Evolutionary conservation across 2,113 vertebrate species (phyloP), one percentile per base, ranked within the genome.

Genomic region (Chionomys nivalis): DNA sequence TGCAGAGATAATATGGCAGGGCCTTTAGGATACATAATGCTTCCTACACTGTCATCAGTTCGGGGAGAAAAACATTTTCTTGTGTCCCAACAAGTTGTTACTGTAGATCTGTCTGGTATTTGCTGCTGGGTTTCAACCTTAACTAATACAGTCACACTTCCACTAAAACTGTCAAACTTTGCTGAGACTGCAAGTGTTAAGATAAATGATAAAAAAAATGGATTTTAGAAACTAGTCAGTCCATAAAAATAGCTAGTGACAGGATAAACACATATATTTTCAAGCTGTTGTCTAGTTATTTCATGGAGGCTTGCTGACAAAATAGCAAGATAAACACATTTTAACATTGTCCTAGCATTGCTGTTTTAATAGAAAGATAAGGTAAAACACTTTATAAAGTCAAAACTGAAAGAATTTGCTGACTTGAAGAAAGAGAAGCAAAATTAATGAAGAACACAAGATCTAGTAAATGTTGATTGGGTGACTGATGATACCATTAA

Each of bases 401-500:
- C 58, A n/a, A 96, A 94, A 82, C 47, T 39, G 92, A 94, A 17
- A 94, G 44, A 83, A 96, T 95, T 96, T 95, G 92, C 94, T 97
- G 93, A 97, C 88, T 90, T 75, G 66, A 90, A 63, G 94, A 76
- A 76, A 95, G 36, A 95, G 61, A 94, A 90, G 36, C 23, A 94
- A 86, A 90, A 96, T 94, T 98, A 70, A 92, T 97, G 96, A 94
- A 75, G 7, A 77, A 72, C 79, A 36, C 49, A 97, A 89, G 39
- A 31, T 1, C 33, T 44, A 47, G 91, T 89, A 97, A 96, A 94
- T 93, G 58, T 65, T 90, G 42, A 94, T 97, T 91, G 92, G 19
- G 86, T 98, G 96, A 97, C 78, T 97, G 96, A 98, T 97, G 96
- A 91, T 44, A 89, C 87, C 89, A 97, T 97, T 97, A 97, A 94